A percentile compares a stretch with the other conserved stretches of the same genome.
phyloP scores from a whole-genome alignment of 1,140 invertebrate species.

The Eueides isabella region DNA sequence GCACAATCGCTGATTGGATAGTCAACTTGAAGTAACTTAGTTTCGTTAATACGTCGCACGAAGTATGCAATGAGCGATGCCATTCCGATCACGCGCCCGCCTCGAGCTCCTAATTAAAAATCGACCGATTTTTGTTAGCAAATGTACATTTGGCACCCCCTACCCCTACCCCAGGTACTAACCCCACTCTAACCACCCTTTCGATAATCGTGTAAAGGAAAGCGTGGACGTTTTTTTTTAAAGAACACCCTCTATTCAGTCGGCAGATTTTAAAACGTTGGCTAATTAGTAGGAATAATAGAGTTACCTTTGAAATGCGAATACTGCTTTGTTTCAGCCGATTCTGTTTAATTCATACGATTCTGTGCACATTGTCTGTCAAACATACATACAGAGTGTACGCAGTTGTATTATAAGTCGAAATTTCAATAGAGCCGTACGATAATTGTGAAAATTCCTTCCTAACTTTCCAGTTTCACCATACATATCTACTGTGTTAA shows the following conservation, averaged over 20 bases:
- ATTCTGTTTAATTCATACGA: constrained; percentile 10
- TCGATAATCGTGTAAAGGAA: constrained; percentile 61
- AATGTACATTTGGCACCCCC: constrained; percentile 61
- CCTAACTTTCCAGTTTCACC: too few relatives aligned
- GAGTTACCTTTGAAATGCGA: constrained; percentile 44
- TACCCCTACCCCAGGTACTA: constrained; percentile 25
- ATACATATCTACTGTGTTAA: too few relatives aligned
- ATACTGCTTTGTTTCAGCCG: constrained; percentile 30
- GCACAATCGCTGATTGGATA: constrained; percentile 66
- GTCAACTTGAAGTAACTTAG: constrained; percentile 64
- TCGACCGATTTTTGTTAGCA: constrained; percentile 74
- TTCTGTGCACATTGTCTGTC: background rate
- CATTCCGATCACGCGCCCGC: constrained; percentile 70
- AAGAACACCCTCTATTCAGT: constrained; percentile 50
- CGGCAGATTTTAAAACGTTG: constrained; percentile 58
- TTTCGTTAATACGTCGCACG: constrained; percentile 60
- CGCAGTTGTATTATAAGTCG: background rate
- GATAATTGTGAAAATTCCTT: background rate
- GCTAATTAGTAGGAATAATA: constrained; percentile 60
- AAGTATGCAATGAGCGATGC: constrained; percentile 61
- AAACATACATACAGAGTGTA: background rate
- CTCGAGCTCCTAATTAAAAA: constrained; percentile 73
- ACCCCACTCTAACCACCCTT: constrained; percentile 34
- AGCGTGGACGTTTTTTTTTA: constrained; percentile 61
- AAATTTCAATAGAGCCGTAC: background rate